Percentiles rank a stretch among this genome's conserved stretches.
Evolutionary conservation across 2,797 vertebrate species (phyloP).

Genomic region (Cyclura pinguis): DNA sequence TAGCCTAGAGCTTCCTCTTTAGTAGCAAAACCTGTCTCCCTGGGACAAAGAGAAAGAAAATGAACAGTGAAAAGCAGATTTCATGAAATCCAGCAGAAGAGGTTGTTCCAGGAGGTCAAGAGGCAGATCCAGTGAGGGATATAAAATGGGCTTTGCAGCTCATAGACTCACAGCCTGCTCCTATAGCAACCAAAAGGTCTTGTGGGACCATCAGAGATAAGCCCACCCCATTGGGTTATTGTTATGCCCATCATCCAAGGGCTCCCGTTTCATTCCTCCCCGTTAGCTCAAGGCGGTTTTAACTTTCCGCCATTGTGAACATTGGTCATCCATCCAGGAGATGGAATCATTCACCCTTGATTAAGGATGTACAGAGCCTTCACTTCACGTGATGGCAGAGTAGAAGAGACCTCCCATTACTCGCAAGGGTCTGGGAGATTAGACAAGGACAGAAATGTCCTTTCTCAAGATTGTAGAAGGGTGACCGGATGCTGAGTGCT

Average conservation of each 20-base stretch:
- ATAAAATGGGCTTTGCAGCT: not conserved
- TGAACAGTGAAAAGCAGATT: no score
- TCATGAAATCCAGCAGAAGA: not conserved
- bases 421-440: not conserved
- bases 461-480: not conserved
- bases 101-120: not conserved
- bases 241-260: not conserved
- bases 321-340: conserved; percentile 21
- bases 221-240: not conserved
- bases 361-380: conserved; percentile 8
- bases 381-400: not conserved
- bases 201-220: no score
- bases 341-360: not conserved
- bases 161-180: not conserved
- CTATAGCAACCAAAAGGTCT: not conserved
- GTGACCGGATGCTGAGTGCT: not conserved
- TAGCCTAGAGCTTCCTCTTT: no score
- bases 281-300: not conserved
- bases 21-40: no score
- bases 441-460: not conserved
- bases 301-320: not conserved
- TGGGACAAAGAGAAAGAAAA: no score
- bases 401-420: not conserved
- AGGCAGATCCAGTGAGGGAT: not conserved
- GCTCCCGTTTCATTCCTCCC: not conserved